phyloP scores from a whole-genome alignment of 2,113 vertebrate species.

The Pelecanus crispus region DNA sequence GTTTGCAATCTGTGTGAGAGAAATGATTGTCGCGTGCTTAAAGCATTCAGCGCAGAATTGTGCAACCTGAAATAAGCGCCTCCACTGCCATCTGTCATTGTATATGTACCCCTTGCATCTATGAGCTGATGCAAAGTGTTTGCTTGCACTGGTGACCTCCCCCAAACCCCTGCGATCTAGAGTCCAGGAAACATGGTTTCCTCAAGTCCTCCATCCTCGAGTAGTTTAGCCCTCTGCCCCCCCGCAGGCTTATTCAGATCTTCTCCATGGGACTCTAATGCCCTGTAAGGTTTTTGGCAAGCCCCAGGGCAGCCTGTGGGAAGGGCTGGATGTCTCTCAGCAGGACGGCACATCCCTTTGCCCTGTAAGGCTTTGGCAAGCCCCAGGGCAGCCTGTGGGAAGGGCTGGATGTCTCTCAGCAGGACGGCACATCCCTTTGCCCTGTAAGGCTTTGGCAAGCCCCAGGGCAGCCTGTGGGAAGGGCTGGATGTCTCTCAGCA shows the following conservation, averaged over 20 bases:
- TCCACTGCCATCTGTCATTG: fast-evolving
- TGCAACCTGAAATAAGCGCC: neutral
- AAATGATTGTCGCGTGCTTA: neutral
- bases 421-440: no score
- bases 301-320: neutral
- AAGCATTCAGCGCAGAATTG: neutral
- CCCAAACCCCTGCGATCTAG: fast-evolving
- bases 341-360: no score
- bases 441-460: neutral
- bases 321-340: neutral
- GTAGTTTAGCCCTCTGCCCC: neutral
- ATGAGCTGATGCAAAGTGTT: neutral
- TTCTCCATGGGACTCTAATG: fast-evolving
- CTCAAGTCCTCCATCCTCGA: neutral
- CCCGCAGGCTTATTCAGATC: neutral
- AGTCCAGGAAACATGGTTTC: neutral
- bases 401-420: neutral
- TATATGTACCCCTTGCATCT: fast-evolving
- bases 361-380: neutral
- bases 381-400: neutral
- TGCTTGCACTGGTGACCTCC: neutral
- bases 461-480: neutral
- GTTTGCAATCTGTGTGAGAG: neutral
- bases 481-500: neutral
- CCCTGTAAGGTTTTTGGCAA: neutral